A percentile compares a stretch with the other conserved stretches of the same genome.
Conservation (phyloP, 2,888 invertebrate species). For the Theretra japonica region DNA sequence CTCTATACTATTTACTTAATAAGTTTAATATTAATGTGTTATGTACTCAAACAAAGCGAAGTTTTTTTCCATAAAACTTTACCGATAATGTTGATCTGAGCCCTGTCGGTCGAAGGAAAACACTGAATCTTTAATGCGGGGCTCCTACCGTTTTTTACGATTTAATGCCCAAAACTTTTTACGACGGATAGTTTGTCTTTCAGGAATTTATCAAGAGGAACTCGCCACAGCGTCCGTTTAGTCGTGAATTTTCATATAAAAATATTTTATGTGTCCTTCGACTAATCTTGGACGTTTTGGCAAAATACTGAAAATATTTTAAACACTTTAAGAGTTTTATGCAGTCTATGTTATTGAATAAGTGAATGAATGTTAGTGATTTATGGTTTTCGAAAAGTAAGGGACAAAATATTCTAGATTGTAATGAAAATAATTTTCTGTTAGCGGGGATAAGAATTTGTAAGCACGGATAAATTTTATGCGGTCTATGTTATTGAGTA, state of each 20-base stretch:
- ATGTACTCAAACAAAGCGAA: neutral
- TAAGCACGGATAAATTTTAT: too few relatives aligned
- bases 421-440: too few relatives aligned
- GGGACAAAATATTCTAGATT: neutral
- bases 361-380: neutral
- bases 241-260: neutral
- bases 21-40: too few relatives aligned
- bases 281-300: neutral
- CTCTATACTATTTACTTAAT: too few relatives aligned
- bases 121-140: neutral
- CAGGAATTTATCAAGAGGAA: constrained; percentile 2
- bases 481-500: neutral
- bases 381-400: neutral
- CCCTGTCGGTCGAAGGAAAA: neutral
- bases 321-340: neutral
- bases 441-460: too few relatives aligned
- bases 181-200: neutral
- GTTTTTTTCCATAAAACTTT: neutral
- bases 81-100: constrained; percentile 6
- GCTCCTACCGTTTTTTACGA: neutral
- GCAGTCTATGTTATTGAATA: neutral
- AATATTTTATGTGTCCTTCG: constrained; percentile 1
- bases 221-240: neutral
- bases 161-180: constrained; percentile 3
- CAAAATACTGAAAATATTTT: neutral